Base-by-base conservation (phyloP, 2,113 vertebrate species). In the Sminthopsis crassicaudata region DNA sequence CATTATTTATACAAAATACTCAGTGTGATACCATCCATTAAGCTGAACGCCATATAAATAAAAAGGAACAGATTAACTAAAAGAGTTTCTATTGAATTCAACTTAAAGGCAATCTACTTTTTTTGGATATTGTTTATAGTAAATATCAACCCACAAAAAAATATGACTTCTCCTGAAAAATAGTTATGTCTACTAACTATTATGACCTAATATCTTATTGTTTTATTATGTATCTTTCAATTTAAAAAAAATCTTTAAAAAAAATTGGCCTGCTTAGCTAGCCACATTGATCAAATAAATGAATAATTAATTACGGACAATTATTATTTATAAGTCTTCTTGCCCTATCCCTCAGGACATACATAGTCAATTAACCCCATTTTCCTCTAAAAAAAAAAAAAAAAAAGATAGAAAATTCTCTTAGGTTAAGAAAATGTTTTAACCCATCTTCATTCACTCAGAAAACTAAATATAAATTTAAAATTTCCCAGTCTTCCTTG, bases 381-480 rank as follows among this genome's bases (percentile, higher is more conserved):
- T 67, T 67, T 30, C 57, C 26, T 67, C 10, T 10, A 36, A 36
- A 36, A 36, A 67, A 36, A 30, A 60, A 57, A 27, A 57, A 5
- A 53, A 53, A 53, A 26, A 57, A 27, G 9, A 48, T 5, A 90
- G n/a, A 96, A 94, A 46, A 91, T 91, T 90, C 50, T 53, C 94
- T 53, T 94, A 91, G 95, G 90, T 1, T 42, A 19, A 92, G 91
- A 98, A 98, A 96, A 93, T 91, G 53, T 53, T 57, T 55, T 95
- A 91, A 51, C n/a, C 50, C 2, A 26, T 97, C 26, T 95, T 94
- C 92, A 91, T 42, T 91, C 89, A 26, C 36, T 94, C 53, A 90
- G 91, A 52, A 94, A 95, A 96, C 89, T 95, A 92, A 97, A 91
- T 91, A 93, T 60, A 46, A 94, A 16, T 57, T 97, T 42, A 16